phyloP scores from a whole-genome alignment of 1,140 invertebrate species.

The Musca vetustissima region DNA sequence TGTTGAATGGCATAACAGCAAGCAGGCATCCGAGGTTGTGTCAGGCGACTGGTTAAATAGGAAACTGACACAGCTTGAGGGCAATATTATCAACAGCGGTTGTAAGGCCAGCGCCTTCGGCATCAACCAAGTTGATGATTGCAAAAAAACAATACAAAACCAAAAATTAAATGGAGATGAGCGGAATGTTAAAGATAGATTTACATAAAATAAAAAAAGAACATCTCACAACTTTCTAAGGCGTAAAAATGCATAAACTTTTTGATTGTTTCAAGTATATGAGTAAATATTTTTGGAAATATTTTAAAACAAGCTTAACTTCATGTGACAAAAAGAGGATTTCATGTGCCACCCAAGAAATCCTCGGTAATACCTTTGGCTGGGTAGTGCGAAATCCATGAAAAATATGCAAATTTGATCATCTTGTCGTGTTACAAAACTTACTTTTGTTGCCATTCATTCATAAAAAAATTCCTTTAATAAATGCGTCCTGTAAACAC shows the following conservation, averaged over 20 bases:
- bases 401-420: no score
- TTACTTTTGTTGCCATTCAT: no score
- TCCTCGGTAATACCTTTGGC: constrained; percentile 40
- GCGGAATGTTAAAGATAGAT: background rate
- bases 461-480: no score
- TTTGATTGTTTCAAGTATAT: constrained; percentile 12
- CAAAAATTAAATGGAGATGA: no score
- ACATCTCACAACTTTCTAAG: no score
- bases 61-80: constrained; percentile 46
- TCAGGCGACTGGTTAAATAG: constrained; percentile 38
- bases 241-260: constrained; percentile 31
- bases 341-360: constrained; percentile 53
- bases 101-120: constrained; percentile 32
- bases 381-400: constrained; percentile 25
- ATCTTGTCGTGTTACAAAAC: no score
- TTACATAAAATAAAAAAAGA: no score
- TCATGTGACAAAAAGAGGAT: constrained; percentile 29
- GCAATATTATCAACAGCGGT: constrained; percentile 35
- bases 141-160: background rate
- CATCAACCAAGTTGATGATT: constrained; percentile 27
- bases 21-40: constrained; percentile 28
- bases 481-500: background rate
- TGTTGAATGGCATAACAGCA: constrained; percentile 3
- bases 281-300: background rate
- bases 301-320: background rate